These are phyloP conservation scores for Heterodera carotae DNA, from an alignment of 1,140 invertebrate species.

Conservation along the genomic window DNA sequence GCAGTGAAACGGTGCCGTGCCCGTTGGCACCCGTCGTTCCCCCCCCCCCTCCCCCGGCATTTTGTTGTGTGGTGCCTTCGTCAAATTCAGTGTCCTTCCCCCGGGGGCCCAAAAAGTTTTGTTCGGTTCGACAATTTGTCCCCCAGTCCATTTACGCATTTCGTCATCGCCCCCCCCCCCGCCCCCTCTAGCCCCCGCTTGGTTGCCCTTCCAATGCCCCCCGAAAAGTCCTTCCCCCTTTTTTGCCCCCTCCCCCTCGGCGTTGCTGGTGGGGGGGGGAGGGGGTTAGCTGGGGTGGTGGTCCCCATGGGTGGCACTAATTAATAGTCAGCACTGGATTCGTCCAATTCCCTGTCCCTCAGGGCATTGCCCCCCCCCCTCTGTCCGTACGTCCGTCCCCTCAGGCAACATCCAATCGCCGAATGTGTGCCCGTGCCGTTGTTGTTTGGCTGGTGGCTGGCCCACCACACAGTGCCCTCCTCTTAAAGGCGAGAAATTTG, in stretches of 20 bases:
- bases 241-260: not conserved
- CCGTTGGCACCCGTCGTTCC: no score
- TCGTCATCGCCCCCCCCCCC: not conserved
- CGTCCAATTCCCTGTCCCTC: not conserved
- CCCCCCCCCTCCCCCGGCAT: no score
- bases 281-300: not conserved
- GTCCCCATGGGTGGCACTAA: not conserved
- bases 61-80: not conserved
- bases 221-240: not conserved
- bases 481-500: not conserved
- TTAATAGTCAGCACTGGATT: not conserved
- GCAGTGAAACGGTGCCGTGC: no score
- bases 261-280: no score
- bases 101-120: not conserved
- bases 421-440: no score
- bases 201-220: not conserved
- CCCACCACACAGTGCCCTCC: no score
- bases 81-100: no score
- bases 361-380: no score
- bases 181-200: no score
- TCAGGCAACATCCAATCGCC: not conserved
- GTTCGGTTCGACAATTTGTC: not conserved
- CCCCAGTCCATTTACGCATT: not conserved
- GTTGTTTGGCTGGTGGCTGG: not conserved
- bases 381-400: not conserved